A percentile compares a stretch with the other conserved stretches of the same genome.
These are phyloP conservation scores for Patella caerulea DNA, from an alignment of 2,888 invertebrate species.

Conservation along the genomic window DNA sequence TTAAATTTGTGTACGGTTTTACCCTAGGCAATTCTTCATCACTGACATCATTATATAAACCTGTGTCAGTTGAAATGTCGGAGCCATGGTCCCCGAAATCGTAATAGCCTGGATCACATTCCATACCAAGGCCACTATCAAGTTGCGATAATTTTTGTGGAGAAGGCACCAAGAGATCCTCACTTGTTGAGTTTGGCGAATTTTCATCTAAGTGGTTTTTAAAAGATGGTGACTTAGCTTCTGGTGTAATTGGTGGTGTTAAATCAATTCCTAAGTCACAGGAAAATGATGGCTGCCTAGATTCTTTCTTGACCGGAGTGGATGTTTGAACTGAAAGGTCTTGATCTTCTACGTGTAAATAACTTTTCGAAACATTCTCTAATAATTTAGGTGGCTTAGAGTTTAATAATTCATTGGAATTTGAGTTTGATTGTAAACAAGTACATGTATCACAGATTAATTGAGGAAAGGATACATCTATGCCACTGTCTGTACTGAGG, in stretches of 20 bases:
- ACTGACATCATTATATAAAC: slow-evolving; percentile 22
- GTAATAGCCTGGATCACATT: slow-evolving; percentile 38
- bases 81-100: slow-evolving; percentile 28
- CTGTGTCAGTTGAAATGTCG: slow-evolving; percentile 24
- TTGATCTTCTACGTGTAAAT: background rate
- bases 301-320: background rate
- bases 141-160: slow-evolving; percentile 12
- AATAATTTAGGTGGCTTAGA: background rate
- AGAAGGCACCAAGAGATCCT: background rate
- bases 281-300: background rate
- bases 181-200: background rate
- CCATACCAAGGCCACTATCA: slow-evolving; percentile 43
- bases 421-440: slow-evolving; percentile 10
- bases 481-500: slow-evolving; percentile 34
- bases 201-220: background rate
- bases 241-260: slow-evolving; percentile 1
- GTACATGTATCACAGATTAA: slow-evolving; percentile 29
- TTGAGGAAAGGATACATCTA: slow-evolving; percentile 27
- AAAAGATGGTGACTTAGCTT: background rate
- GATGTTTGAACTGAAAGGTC: background rate
- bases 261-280: background rate
- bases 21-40: background rate
- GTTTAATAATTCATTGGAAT: background rate
- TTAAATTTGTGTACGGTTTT: background rate
- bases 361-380: background rate